phyloP scores from a whole-genome alignment of 2,888 invertebrate species.

The Pandemis heparana region DNA sequence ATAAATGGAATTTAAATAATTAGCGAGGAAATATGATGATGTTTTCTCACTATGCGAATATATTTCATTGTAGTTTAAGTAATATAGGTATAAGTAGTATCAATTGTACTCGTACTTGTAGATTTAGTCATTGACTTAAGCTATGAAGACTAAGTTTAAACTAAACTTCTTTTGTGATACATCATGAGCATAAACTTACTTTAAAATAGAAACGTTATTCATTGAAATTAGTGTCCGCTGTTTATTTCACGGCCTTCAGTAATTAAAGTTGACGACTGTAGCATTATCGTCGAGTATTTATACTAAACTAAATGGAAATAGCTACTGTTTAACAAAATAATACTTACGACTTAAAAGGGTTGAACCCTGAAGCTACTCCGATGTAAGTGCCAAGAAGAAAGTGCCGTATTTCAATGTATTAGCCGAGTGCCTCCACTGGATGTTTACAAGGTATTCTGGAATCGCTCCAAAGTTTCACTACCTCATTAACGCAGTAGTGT shows the following conservation, averaged over 20 bases:
- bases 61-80: neutral
- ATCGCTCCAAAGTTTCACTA: constrained; percentile 75
- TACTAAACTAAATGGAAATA: constrained; percentile 15
- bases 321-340: constrained; percentile 13
- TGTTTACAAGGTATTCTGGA: constrained; percentile 77
- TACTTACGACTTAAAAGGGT: constrained; percentile 18
- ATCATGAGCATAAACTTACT: neutral
- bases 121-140: no score
- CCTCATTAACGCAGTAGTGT: constrained; percentile 78
- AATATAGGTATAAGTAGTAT: no score
- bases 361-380: constrained; percentile 16
- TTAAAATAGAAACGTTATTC: neutral
- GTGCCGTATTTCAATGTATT: constrained; percentile 32
- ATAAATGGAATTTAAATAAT: constrained; percentile 35
- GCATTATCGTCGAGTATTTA: constrained; percentile 13
- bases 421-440: constrained; percentile 38
- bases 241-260: neutral
- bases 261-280: neutral
- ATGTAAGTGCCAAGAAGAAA: constrained; percentile 31
- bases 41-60: neutral
- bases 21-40: neutral
- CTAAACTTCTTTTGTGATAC: no score
- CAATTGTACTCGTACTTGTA: no score
- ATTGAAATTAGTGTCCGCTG: neutral
- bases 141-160: no score